Percentiles rank a stretch among this genome's conserved stretches.
Evolutionary conservation across 2,113 vertebrate species (phyloP).

Genomic region (Emberiza fucata): DNA sequence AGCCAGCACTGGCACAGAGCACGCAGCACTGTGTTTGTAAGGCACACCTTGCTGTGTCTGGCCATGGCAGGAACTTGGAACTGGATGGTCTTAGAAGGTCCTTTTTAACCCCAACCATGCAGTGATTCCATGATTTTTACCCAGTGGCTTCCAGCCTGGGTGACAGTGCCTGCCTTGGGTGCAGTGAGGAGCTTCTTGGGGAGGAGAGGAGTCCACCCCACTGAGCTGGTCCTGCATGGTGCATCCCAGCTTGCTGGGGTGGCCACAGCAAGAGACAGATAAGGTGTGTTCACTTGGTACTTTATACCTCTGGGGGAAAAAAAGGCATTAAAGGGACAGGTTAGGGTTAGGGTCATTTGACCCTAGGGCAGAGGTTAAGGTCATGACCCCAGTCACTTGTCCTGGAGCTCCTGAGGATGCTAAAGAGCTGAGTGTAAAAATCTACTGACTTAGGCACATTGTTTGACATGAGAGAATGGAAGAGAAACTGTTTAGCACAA

Average conservation of each 20-base stretch:
- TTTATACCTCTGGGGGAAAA: background rate
- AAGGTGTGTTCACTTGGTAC: background rate
- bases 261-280: background rate
- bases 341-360: background rate
- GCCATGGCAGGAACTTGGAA: background rate
- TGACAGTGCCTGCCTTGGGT: background rate
- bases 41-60: background rate
- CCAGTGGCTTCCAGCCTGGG: background rate
- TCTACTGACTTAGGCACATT: background rate
- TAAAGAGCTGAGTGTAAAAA: background rate
- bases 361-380: background rate
- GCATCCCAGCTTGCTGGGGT: background rate
- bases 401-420: background rate
- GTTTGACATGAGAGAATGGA: background rate
- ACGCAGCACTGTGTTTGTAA: background rate
- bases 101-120: background rate
- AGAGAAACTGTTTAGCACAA: background rate
- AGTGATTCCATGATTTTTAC: background rate
- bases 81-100: background rate
- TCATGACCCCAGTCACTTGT: background rate
- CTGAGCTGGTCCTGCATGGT: background rate
- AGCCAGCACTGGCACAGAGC: background rate
- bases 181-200: background rate
- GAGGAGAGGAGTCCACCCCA: background rate
- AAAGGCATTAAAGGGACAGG: background rate